These are phyloP conservation scores for Frankliniella intonsa DNA, from an alignment of 2,888 invertebrate species.

Conservation along the genomic window DNA sequence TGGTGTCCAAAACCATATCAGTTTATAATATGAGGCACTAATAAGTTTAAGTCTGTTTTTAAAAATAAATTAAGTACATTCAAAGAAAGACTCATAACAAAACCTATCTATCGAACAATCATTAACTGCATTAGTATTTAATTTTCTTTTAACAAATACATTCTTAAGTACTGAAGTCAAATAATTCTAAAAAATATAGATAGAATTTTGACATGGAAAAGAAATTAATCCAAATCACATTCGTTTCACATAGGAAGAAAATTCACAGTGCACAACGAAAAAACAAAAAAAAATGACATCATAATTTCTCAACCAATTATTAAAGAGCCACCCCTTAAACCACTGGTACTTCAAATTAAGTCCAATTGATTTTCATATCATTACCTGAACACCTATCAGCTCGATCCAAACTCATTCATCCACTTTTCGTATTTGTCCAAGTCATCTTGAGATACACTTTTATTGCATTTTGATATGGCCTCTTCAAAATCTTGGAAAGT, in stretches of 20 bases:
- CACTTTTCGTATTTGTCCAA: constrained; percentile 93
- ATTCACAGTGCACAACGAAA: no score
- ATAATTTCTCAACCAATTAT: not conserved
- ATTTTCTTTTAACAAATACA: not conserved
- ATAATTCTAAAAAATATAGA: not conserved
- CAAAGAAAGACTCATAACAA: not conserved
- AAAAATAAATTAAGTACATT: constrained; percentile 3
- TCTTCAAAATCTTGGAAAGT: constrained; percentile 87
- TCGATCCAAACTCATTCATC: constrained; percentile 96
- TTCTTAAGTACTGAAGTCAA: not conserved
- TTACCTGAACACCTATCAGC: constrained; percentile 55
- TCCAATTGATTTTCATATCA: not conserved
- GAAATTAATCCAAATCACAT: not conserved
- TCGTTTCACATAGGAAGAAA: not conserved
- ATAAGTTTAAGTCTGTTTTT: not conserved
- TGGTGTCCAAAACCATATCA: not conserved
- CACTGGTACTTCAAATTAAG: not conserved
- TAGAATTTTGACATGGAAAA: not conserved
- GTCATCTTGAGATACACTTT: constrained; percentile 91
- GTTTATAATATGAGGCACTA: not conserved
- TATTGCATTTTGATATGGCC: constrained; percentile 91
- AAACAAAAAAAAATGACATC: not conserved
- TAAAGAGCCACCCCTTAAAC: not conserved
- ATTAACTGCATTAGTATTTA: not conserved
- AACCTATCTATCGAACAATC: not conserved